Evolutionary conservation across 2,113 vertebrate species (phyloP), one percentile per base, ranked within the genome.

Genomic region (Prinia subflava): DNA sequence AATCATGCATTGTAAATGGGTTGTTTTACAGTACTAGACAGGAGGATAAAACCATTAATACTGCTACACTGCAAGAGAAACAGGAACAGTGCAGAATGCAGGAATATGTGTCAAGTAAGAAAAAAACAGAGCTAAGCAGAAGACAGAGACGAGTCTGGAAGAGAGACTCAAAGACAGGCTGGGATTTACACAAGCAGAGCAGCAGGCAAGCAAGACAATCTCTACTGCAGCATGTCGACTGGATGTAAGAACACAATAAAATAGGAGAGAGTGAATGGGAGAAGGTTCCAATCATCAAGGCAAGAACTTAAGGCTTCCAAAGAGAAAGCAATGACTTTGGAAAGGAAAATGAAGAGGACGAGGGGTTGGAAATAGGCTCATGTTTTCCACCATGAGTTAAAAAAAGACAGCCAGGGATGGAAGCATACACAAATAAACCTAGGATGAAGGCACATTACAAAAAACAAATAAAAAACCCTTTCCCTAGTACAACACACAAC

Each of bases 181-280:
- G 49, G 60, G 76, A 94, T 91, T 95, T 92, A 93, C 33, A 57
- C 0, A 2, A 92, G 57, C 50, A 80, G 60, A 93, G 83, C 56
- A 74, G 90, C 83, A 91, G 31, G 90, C 53, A 83, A 87, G 75
- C 44, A 92, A 88, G 62, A 83, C 65, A 71, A 94, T 95, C 77
- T 86, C 74, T 57, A 44, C 75, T 73, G 79, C 56, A 88, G 57
- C 57, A 79, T 44, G 83, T 77, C 79, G 83, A 82, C 59, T 81
- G 62, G 62, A 89, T 74, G n/a, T 33, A 69, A 83, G 23, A 85
- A 70, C 64, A 86, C 22, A 15, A 56, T 31, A 27, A 67, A 67
- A 87, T 10, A 75, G 53, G 41, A 53, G 49, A 91, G 64, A 60
- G 19, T 13, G 44, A 93, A 88, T 2, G 55, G 56, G 33, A 95